Conservation (phyloP, 1,140 invertebrate genomes). For the Bombyx mandarina region DNA sequence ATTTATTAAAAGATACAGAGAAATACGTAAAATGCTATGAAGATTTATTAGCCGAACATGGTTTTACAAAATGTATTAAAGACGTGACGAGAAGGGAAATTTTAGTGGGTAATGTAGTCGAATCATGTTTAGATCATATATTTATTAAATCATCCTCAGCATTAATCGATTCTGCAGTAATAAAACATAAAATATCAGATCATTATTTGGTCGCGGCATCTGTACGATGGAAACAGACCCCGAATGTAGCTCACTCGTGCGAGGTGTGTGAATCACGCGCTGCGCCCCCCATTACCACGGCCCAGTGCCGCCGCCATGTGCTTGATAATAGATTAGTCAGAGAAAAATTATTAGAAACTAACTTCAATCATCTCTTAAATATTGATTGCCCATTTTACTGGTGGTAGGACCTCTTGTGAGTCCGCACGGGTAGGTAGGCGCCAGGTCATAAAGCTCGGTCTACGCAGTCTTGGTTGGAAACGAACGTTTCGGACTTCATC, state of each 20-base stretch:
- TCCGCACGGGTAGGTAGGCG: too few relatives aligned
- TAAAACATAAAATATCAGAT: slow-evolving; percentile 15
- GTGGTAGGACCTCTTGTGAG: too few relatives aligned
- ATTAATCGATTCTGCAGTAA: slow-evolving; percentile 11
- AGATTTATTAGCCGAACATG: slow-evolving; percentile 12
- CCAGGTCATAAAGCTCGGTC: too few relatives aligned
- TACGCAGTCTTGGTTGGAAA: too few relatives aligned
- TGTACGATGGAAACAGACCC: slow-evolving; percentile 1
- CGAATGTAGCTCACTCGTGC: neutral
- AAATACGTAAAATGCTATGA: slow-evolving; percentile 9
- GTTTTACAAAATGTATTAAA: slow-evolving; percentile 13
- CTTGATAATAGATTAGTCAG: slow-evolving; percentile 5
- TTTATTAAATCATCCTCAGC: slow-evolving; percentile 3
- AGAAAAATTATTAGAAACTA: slow-evolving; percentile 7
- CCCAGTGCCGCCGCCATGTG: neutral
- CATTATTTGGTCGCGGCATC: slow-evolving; percentile 8
- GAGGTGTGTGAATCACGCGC: neutral
- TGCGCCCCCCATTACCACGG: neutral
- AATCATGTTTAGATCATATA: slow-evolving; percentile 17
- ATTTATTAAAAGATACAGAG: slow-evolving; percentile 10
- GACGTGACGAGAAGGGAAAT: slow-evolving; percentile 12
- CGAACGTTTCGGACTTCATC: too few relatives aligned
- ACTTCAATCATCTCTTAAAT: slow-evolving; percentile 8
- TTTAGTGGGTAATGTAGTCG: slow-evolving; percentile 5
- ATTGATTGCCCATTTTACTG: slow-evolving; percentile 8